Evolutionary conservation across 2,888 invertebrate genomes (phyloP), one percentile per base, ranked within the genome.

Genomic region (Chalcosyrphus nemorum): DNA sequence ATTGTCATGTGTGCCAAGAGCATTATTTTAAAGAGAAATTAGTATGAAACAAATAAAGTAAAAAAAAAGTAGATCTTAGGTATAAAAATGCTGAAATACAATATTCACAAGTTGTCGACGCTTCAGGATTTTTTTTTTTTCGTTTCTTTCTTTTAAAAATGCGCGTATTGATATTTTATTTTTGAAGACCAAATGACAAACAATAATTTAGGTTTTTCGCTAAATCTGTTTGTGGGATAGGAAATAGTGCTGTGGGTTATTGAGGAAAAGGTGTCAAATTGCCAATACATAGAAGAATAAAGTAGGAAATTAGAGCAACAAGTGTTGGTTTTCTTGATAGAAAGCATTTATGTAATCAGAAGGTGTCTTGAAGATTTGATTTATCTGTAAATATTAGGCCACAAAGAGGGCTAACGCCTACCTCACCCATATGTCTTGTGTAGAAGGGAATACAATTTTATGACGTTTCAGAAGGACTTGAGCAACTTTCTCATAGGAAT

Each of bases 41-140:
- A 19, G 47, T 50, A 24, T 29, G 41, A 76, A 68, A 43, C 32
- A 59, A 52, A 65, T 56, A 56, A 59, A 57, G 52, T 61, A 52
- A 38, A 38, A 71, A 24, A 41, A 66, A 41, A 50, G 35, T 19
- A 13, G 57, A 41, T 21, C 21, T 7, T 41, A 41, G 29, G 54
- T 41, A 32, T 29, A 32, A 43, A 68, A 72, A 52, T 74, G 41
- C 45, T 77, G 82, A 82, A 82, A 82, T 72, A 68, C 72, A 82
- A 82, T 82, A 66, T 81, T 71, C 65, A 71, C 50, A 45, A 45
- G 7, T 76, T 78, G 68, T 72, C 45, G 54, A 72, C 35, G 35
- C 29, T 68, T 59, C 19, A 63, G 65, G 65, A 65, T 77, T 76
- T 70, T 63, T 35, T 45, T 76, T 63, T 41, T 63, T 63, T 47